Conservation (phyloP, 2,797 vertebrate genomes). For the Lagorchestes hirsutus region DNA sequence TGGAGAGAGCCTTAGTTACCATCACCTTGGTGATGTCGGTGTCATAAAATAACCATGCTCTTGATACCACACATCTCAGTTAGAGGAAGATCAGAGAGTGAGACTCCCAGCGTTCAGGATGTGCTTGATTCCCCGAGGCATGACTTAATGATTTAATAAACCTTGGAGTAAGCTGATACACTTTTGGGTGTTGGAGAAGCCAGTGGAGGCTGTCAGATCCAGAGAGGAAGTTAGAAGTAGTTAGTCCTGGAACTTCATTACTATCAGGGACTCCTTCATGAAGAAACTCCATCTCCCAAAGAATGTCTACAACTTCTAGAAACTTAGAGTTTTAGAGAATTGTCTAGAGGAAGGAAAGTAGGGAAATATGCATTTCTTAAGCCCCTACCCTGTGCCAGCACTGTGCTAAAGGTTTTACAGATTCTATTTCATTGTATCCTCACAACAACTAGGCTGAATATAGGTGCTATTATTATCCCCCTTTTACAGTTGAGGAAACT, state of each 20-base stretch:
- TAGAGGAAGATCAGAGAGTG: constrained; percentile 48
- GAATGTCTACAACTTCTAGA: neutral
- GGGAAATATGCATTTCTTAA: neutral
- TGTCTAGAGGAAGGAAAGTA: neutral
- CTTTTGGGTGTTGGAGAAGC: constrained; percentile 15
- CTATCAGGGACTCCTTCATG: neutral
- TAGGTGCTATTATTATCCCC: neutral
- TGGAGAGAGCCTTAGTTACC: neutral
- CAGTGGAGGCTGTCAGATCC: neutral
- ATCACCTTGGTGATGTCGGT: neutral
- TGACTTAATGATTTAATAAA: constrained; percentile 49
- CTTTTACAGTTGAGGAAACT: neutral
- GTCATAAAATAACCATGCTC: constrained; percentile 30
- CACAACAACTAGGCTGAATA: neutral
- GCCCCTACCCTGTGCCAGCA: neutral
- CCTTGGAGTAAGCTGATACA: neutral
- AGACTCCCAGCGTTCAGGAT: neutral
- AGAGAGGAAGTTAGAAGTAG: neutral
- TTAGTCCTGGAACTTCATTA: neutral
- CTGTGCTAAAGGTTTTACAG: neutral
- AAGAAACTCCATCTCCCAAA: neutral
- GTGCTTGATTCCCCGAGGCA: neutral
- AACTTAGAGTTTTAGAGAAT: neutral
- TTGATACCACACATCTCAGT: neutral
- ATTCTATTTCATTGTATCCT: neutral